Evolutionary conservation across 2,888 invertebrate genomes (phyloP), one percentile per base, ranked within the genome.

Genomic region (Synergus umbraculus): DNA sequence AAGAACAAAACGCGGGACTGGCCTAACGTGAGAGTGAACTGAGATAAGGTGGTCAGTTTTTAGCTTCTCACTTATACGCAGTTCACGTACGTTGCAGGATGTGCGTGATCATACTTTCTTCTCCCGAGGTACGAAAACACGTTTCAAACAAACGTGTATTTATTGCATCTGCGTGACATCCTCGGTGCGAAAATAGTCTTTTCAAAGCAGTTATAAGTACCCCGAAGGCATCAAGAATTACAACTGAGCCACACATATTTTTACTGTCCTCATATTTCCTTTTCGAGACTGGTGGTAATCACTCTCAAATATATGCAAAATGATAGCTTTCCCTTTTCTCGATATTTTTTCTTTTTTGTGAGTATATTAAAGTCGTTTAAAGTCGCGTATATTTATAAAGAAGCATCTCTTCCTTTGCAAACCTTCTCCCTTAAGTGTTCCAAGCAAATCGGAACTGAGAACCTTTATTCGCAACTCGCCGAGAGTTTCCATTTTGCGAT

Each of bases 51-150:
- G 46, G 54, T 78, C 44, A 78, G 43, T 78, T 78, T 78, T 54
- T 41, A 54, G 37, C 46, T 77, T 66, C 66, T 54, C 41, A 13
- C 37, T 54, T 54, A 18, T 37, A 49, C 43, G 29, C 54, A 64
- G 49, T 49, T 77, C 44, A 81, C 79, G 80, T 80, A 81, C 79
- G 79, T 78, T 76, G 77, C 82, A 81, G 83, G 83, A 84, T 81
- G 82, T 84, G 82, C 84, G 84, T 84, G 83, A 84, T 81, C 65
- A 58, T 64, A 49, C 54, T 69, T 66, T 58, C 49, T n/a, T 73
- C 15, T 54, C 54, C 37, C 8, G 13, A 54, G 29, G n/a, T 46
- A 73, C 10, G 22, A 46, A 44, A 73, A 73, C 54, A 37, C 29
- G 37, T 73, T 54, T 49, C 4, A 54, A 46, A 73, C 37, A 49